phyloP scores from a whole-genome alignment of 1,140 invertebrate genomes.

The Drosophila orosa region DNA sequence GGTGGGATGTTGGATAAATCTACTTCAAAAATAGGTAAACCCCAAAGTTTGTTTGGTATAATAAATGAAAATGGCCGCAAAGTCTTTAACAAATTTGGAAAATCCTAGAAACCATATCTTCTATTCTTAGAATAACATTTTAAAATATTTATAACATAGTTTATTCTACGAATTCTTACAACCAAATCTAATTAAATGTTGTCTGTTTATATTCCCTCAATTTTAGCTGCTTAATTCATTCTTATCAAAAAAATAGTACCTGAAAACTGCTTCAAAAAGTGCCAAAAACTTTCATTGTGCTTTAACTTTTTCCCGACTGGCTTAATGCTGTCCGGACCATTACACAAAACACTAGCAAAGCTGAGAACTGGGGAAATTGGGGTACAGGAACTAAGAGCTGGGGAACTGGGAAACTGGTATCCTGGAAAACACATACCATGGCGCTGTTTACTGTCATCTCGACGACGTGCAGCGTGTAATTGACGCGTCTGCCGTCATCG shows the following conservation, averaged over 20 bases:
- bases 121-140: too few relatives aligned
- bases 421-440: slow-evolving; percentile 59
- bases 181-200: neutral
- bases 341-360: slow-evolving; percentile 16
- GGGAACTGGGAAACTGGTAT: neutral
- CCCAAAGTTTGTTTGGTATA: neutral
- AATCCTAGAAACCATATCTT: too few relatives aligned
- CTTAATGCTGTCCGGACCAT: slow-evolving; percentile 26
- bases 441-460: slow-evolving; percentile 90
- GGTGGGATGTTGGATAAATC: too few relatives aligned
- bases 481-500: slow-evolving; percentile 92
- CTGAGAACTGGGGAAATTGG: neutral
- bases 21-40: neutral
- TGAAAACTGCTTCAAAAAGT: slow-evolving; percentile 3
- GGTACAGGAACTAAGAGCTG: too few relatives aligned
- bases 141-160: too few relatives aligned
- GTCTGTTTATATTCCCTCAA: neutral
- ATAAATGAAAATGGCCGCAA: neutral
- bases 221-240: neutral
- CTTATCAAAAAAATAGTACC: neutral
- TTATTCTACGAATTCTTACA: too few relatives aligned
- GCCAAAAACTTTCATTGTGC: neutral
- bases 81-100: neutral
- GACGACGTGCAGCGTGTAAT: slow-evolving; percentile 96
- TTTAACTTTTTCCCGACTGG: slow-evolving; percentile 22